A percentile compares a stretch with the other conserved stretches of the same genome.
These are phyloP conservation scores for Ephestia elutella DNA, from an alignment of 1,140 invertebrate species.

Conservation along the genomic window DNA sequence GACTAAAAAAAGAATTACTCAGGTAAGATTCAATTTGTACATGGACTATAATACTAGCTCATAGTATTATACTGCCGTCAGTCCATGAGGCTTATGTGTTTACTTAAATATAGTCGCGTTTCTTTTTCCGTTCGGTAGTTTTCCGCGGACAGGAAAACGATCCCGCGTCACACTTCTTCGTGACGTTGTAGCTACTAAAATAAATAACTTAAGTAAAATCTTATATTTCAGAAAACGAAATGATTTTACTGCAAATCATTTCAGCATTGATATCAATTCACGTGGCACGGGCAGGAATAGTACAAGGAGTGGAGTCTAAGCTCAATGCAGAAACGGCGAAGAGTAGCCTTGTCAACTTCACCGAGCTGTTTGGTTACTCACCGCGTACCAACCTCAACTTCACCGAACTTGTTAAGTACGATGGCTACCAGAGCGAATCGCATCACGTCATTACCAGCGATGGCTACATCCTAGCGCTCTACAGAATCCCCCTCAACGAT, in stretches of 20 bases:
- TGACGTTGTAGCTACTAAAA: no score
- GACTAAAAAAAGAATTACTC: no score
- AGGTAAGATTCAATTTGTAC: no score
- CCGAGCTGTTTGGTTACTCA: background rate
- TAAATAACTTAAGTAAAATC: no score
- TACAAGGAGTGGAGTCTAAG: background rate
- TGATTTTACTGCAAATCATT: background rate
- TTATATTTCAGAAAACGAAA: background rate
- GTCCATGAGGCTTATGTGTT: no score
- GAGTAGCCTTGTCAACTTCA: background rate
- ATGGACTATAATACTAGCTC: no score
- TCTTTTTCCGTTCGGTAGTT: no score
- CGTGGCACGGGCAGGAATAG: background rate
- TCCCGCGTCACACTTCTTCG: no score
- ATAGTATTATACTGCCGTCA: no score
- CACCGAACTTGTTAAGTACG: slow-evolving; percentile 71
- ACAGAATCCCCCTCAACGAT: slow-evolving; percentile 56
- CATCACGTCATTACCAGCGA: slow-evolving; percentile 72
- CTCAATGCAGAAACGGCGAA: no score
- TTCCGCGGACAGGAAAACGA: no score
- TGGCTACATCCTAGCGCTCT: slow-evolving; percentile 75
- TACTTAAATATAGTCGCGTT: no score
- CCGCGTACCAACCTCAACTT: slow-evolving; percentile 44
- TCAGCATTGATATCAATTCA: background rate
- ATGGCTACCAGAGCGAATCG: slow-evolving; percentile 74